Percentiles rank a stretch among this genome's conserved stretches.
Conservation (phyloP, 2,797 vertebrate genomes). For the Glossophaga mutica region DNA sequence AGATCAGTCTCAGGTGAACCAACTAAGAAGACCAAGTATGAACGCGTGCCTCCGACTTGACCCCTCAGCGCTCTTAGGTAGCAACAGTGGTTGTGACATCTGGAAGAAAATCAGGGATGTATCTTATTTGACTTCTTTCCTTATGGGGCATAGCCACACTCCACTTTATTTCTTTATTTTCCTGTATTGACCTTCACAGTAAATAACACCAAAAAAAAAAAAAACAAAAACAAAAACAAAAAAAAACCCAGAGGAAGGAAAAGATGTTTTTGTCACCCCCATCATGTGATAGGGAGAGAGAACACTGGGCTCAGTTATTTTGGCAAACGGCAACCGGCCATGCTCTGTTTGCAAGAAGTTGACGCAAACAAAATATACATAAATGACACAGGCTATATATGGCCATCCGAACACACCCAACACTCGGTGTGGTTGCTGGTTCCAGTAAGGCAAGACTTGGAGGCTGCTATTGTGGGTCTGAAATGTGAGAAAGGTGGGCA, state of each 20-base stretch:
- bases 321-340: conserved; percentile 15
- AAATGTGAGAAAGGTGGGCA: conserved; percentile 31
- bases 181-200: not conserved
- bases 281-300: not conserved
- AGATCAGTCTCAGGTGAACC: not conserved
- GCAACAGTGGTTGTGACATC: not conserved
- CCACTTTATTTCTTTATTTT: not conserved
- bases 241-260: not conserved
- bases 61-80: not conserved
- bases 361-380: conserved; percentile 41
- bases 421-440: not conserved
- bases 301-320: conserved; percentile 27
- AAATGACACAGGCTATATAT: conserved; percentile 52
- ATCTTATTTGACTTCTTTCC: not conserved
- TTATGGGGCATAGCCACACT: not conserved
- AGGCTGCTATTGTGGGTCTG: not conserved
- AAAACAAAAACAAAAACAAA: no score
- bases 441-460: not conserved
- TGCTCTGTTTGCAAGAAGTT: conserved; percentile 10
- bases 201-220: not conserved
- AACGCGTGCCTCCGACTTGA: not conserved
- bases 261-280: not conserved
- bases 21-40: not conserved
- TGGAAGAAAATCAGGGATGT: conserved; percentile 2
- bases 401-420: conserved; percentile 24